phyloP scores from a whole-genome alignment of 2,888 invertebrate species.

The Lagria hirta region DNA sequence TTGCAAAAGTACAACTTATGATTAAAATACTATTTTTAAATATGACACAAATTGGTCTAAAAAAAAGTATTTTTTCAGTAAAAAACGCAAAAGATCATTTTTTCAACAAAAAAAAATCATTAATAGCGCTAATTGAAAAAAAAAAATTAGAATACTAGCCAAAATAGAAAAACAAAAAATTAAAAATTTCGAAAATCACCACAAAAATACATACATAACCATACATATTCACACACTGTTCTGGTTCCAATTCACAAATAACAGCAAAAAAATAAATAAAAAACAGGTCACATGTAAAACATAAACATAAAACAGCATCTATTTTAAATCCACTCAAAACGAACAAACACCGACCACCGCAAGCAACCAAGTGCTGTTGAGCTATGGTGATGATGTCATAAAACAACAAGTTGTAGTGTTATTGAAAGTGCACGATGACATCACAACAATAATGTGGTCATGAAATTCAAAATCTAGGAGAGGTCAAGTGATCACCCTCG shows the following conservation, averaged over 20 bases:
- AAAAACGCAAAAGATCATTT: neutral
- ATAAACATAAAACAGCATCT: constrained; percentile 18
- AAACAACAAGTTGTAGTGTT: neutral
- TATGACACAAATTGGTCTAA: neutral
- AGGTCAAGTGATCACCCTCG: constrained; percentile 2
- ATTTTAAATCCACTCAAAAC: constrained; percentile 24
- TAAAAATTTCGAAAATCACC: no score
- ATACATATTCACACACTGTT: constrained; percentile 12
- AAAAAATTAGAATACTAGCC: neutral
- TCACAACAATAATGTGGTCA: constrained; percentile 15
- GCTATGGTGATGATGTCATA: constrained; percentile 11
- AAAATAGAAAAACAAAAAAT: constrained; percentile 11
- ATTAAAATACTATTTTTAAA: neutral
- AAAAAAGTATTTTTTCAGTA: neutral
- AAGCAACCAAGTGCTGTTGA: constrained; percentile 10
- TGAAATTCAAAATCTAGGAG: constrained; percentile 9
- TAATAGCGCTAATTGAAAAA: neutral
- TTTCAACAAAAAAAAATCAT: neutral
- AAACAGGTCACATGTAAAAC: constrained; percentile 15
- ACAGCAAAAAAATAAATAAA: constrained; percentile 5
- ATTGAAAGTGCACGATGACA: constrained; percentile 19
- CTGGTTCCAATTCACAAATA: constrained; percentile 5
- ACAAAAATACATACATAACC: constrained; percentile 23
- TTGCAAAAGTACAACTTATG: neutral
- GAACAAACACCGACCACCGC: constrained; percentile 1